Percentiles rank a stretch among this genome's conserved stretches.
These are phyloP conservation scores for Colletes collaris DNA, from an alignment of 2,888 invertebrate species.

Conservation along the genomic window DNA sequence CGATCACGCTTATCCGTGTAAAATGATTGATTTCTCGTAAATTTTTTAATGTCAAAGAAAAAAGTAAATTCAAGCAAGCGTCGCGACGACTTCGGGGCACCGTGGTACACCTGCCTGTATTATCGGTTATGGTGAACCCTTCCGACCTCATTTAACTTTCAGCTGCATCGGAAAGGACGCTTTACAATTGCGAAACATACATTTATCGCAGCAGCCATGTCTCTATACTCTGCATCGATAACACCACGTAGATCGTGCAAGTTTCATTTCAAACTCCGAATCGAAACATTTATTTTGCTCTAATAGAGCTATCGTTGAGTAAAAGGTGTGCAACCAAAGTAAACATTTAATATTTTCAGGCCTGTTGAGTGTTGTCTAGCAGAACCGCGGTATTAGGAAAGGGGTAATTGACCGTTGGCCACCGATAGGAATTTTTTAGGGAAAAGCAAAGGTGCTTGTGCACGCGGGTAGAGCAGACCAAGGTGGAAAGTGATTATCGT, in stretches of 20 bases:
- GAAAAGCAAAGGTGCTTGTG: neutral
- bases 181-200: conserved; percentile 34
- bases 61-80: neutral
- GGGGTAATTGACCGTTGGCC: conserved; percentile 5
- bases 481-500: conserved; percentile 68
- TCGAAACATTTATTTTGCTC: no score
- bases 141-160: conserved; percentile 48
- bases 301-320: no score
- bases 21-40: no score
- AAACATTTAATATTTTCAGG: no score
- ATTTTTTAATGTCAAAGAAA: no score
- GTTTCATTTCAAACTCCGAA: no score
- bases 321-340: no score
- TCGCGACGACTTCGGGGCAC: neutral
- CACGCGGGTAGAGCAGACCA: conserved; percentile 17
- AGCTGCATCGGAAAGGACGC: conserved; percentile 13
- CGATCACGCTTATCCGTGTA: no score
- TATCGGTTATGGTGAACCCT: conserved; percentile 15
- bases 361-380: neutral
- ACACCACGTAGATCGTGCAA: no score
- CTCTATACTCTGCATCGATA: no score
- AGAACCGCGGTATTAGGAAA: neutral
- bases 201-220: conserved; percentile 13
- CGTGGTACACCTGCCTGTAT: neutral
- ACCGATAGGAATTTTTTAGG: neutral